A percentile compares a stretch with the other conserved stretches of the same genome.
Evolutionary conservation across 2,888 invertebrate species (phyloP).

Genomic region (Zhuqinia jingwanae): DNA sequence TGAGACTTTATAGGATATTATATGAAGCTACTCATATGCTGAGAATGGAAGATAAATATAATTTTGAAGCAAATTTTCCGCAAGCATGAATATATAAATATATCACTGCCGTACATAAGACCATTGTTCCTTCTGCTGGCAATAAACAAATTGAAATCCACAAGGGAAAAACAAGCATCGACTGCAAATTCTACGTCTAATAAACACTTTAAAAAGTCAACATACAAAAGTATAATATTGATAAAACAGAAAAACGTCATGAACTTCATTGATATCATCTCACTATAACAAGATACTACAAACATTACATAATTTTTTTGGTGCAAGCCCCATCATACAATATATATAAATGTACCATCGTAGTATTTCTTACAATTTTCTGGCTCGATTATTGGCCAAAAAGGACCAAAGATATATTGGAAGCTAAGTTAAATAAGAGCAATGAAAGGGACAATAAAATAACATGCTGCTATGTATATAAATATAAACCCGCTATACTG

Average conservation of each 20-base stretch:
- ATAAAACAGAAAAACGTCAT: background rate
- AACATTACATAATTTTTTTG: background rate
- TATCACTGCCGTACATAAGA: background rate
- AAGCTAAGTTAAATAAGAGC: background rate
- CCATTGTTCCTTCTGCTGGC: background rate
- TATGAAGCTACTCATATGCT: background rate
- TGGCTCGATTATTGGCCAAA: no score
- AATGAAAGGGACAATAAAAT: constrained; percentile 55
- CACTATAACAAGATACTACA: background rate
- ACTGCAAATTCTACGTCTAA: constrained; percentile 69
- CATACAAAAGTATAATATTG: background rate
- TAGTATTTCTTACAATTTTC: no score
- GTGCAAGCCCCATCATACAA: background rate
- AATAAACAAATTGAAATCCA: constrained; percentile 45
- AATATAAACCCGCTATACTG: no score
- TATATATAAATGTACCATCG: no score
- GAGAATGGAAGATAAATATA: background rate
- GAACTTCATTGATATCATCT: background rate
- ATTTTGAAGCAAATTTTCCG: background rate
- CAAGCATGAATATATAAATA: background rate
- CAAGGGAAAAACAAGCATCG: constrained; percentile 62
- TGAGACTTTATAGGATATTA: constrained; percentile 9
- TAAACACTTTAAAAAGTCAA: constrained; percentile 64
- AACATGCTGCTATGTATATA: background rate
- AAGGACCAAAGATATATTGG: background rate